Evolutionary conservation across 2,888 invertebrate genomes (phyloP).

Genomic region (Caenorhabditis afra): DNA sequence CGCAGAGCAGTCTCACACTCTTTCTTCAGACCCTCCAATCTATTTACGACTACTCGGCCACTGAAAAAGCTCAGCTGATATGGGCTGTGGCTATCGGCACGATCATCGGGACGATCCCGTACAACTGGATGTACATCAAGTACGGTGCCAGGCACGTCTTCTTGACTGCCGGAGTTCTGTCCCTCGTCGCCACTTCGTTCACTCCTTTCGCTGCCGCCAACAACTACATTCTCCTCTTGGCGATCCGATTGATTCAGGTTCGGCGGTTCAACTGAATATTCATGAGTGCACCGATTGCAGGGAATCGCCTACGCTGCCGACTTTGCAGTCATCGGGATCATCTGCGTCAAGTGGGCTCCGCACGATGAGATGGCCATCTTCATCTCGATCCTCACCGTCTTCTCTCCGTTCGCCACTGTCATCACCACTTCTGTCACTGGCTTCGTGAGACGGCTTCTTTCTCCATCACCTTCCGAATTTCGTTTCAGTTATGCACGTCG

Average conservation of each 20-base stretch:
- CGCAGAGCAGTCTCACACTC: no score
- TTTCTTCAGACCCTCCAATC: conserved; percentile 41
- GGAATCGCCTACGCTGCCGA: conserved; percentile 58
- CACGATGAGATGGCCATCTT: conserved; percentile 51
- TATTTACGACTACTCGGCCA: conserved; percentile 42
- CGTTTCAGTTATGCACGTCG: conserved; percentile 54
- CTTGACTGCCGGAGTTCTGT: conserved; percentile 41
- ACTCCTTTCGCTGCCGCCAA: conserved; percentile 43
- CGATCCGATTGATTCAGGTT: conserved; percentile 37
- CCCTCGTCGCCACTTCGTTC: conserved; percentile 38
- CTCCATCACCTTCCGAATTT: no score
- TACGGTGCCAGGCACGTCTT: conserved; percentile 51
- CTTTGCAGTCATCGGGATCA: conserved; percentile 57
- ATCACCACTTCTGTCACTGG: conserved; percentile 46
- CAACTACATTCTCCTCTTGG: conserved; percentile 30
- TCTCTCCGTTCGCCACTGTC: conserved; percentile 46
- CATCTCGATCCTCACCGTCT: conserved; percentile 49
- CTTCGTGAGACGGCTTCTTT: conserved; percentile 18
- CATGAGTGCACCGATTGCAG: conserved; percentile 37
- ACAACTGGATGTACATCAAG: conserved; percentile 50
- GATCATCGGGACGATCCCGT: conserved; percentile 49
- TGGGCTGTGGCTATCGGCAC: conserved; percentile 58
- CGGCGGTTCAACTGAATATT: conserved; percentile 41
- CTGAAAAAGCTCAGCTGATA: conserved; percentile 41
- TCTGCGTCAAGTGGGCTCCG: conserved; percentile 60